Conservation (phyloP, 2,888 invertebrate genomes). For the Torymus auratus region DNA sequence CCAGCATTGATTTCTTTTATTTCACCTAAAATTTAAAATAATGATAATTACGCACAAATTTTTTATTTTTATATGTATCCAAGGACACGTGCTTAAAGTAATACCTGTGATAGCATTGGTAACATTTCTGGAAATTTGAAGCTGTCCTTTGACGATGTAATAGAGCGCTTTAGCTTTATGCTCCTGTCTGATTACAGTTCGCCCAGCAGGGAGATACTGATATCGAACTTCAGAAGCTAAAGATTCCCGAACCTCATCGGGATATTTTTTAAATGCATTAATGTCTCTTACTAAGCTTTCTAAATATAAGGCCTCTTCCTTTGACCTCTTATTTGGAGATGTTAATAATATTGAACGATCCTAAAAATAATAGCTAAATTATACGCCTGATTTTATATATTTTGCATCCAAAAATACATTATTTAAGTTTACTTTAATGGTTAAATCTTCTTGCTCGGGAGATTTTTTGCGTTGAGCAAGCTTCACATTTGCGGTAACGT, state of each 20-base stretch:
- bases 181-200: constrained; percentile 81
- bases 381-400: no score
- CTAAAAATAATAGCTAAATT: constrained; percentile 57
- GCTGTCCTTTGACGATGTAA: constrained; percentile 82
- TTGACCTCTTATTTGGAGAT: constrained; percentile 60
- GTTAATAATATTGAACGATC: constrained; percentile 69
- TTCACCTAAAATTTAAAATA: constrained; percentile 64
- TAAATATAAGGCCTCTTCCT: constrained; percentile 63
- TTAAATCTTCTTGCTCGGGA: constrained; percentile 38
- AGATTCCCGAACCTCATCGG: constrained; percentile 80
- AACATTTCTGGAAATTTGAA: constrained; percentile 76
- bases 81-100: background rate
- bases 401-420: no score
- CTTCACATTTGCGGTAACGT: constrained; percentile 63
- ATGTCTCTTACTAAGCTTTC: constrained; percentile 64
- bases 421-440: constrained; percentile 39
- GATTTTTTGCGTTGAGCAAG: constrained; percentile 60
- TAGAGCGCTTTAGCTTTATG: constrained; percentile 81
- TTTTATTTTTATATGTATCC: background rate
- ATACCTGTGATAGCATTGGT: constrained; percentile 77
- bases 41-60: background rate
- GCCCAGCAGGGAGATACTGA: constrained; percentile 80
- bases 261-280: constrained; percentile 65
- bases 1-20: constrained; percentile 75
- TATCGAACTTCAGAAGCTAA: constrained; percentile 82